Evolutionary conservation across 2,888 invertebrate genomes (phyloP).

Genomic region (Dexiosoma caninum): DNA sequence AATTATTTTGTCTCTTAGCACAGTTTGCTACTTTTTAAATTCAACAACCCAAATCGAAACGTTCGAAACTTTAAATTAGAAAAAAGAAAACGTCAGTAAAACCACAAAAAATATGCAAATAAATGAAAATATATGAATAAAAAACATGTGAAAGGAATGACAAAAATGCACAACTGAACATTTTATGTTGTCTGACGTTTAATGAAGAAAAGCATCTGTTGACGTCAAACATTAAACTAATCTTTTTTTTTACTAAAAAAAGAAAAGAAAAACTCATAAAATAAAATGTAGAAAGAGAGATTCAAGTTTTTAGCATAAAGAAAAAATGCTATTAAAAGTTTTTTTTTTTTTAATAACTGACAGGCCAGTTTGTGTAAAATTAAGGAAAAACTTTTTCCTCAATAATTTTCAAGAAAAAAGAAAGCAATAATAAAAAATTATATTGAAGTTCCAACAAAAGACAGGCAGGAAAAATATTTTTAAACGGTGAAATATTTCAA

Average conservation of each 20-base stretch:
- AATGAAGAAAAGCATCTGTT: conserved; percentile 54
- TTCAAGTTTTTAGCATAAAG: conserved; percentile 16
- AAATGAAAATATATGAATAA: conserved; percentile 12
- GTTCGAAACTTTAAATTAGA: too few species aligned
- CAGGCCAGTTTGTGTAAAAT: conserved; percentile 22
- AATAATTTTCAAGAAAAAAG: not conserved
- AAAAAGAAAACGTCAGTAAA: too few species aligned
- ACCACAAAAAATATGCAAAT: not conserved
- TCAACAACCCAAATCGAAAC: too few species aligned
- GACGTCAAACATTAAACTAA: conserved; percentile 58
- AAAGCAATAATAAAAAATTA: not conserved
- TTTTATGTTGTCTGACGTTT: conserved; percentile 47
- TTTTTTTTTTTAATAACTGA: conserved; percentile 35
- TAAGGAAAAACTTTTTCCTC: not conserved
- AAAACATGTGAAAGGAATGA: too few species aligned
- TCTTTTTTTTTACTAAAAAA: conserved; percentile 9
- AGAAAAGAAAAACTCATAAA: not conserved
- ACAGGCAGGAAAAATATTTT: not conserved
- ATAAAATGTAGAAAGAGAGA: not conserved
- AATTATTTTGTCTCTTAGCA: too few species aligned
- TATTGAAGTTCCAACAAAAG: conserved; percentile 14
- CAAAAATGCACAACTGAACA: conserved; percentile 25
- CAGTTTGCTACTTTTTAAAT: too few species aligned
- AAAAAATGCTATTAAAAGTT: conserved; percentile 34
- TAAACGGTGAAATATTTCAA: conserved; percentile 16